Base-by-base conservation (phyloP, 2,797 vertebrate genomes). In the Cottoperca gobio region DNA sequence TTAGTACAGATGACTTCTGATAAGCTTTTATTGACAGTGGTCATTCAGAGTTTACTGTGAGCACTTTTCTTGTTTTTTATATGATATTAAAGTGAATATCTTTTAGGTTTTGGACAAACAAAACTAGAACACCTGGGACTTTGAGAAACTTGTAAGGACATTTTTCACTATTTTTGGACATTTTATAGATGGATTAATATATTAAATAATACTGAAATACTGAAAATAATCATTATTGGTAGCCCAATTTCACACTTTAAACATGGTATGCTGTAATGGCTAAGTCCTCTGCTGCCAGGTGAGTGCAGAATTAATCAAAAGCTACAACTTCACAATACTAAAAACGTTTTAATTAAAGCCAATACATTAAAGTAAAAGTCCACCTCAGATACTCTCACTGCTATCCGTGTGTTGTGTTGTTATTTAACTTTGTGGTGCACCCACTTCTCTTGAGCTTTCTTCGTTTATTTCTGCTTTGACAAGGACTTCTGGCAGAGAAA, bases 1-100 rank as follows among this genome's bases (percentile, higher is more conserved):
- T 67, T 28, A 69, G 55, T 52, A 58, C 17, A 23, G 76, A 77
- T 70, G 73, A 60, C 61, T 42, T 73, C 60, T 70, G 73, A 79
- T 76, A 60, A 52, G 82, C 72, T 76, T 58, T 54, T 57, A 50
- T 80, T 61, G 70, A 73, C 37, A 5, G 43, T 35, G 19, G 9
- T 60, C 45, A 37, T 57, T 69, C 39, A 65, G 39, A 54, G 53
- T 72, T 60, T 42, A 65, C 21, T 23, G n/a, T 57, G 49, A 70
- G 62, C 31, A 33, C 33, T 33, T 2, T 8, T 33, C 7, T 33
- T n/a, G n/a, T 31, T 33, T 31, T 1, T 33, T 33, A 7, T 33
- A 33, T 33, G 7, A 8, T 33, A 33, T 33, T 31, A 26, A 26
- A 26, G 26, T 26, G 26, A 26, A 33, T 33, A 33, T 33, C 31